Percentiles rank a stretch among this genome's conserved stretches.
These are phyloP conservation scores for Chelonus formosanus DNA, from an alignment of 2,888 invertebrate species.

Conservation along the genomic window DNA sequence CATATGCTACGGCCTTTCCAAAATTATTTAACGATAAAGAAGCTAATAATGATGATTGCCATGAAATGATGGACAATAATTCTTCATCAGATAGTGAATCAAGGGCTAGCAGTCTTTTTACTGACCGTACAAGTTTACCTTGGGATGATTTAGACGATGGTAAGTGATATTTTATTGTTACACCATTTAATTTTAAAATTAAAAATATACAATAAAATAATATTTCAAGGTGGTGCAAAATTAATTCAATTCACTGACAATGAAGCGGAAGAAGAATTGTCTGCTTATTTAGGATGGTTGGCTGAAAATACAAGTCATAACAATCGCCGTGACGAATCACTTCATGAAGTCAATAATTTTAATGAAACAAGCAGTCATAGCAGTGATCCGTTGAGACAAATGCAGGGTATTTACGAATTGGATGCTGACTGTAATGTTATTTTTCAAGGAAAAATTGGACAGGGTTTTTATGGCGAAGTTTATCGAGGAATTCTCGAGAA, in stretches of 20 bases:
- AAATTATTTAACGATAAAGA: constrained; percentile 53
- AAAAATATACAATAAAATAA: not conserved
- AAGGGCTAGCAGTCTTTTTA: constrained; percentile 53
- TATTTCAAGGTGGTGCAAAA: constrained; percentile 40
- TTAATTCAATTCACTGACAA: constrained; percentile 41
- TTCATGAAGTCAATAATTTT: constrained; percentile 32
- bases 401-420: constrained; percentile 70
- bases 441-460: constrained; percentile 71
- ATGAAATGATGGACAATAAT: constrained; percentile 48
- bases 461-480: constrained; percentile 89
- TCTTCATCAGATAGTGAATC: constrained; percentile 58
- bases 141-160: constrained; percentile 57
- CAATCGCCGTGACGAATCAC: constrained; percentile 29
- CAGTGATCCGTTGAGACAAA: constrained; percentile 54
- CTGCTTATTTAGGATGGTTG: constrained; percentile 51
- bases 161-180: constrained; percentile 30
- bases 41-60: constrained; percentile 47
- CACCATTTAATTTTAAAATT: too few relatives aligned
- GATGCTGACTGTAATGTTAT: constrained; percentile 71
- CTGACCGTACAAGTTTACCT: constrained; percentile 55
- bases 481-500: constrained; percentile 78
- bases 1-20: constrained; percentile 69
- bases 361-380: constrained; percentile 34
- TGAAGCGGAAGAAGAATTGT: constrained; percentile 51
- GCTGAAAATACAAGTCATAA: constrained; percentile 34